Evolutionary conservation across 2,888 invertebrate genomes (phyloP).

Genomic region (Ischnus inquisitorius): DNA sequence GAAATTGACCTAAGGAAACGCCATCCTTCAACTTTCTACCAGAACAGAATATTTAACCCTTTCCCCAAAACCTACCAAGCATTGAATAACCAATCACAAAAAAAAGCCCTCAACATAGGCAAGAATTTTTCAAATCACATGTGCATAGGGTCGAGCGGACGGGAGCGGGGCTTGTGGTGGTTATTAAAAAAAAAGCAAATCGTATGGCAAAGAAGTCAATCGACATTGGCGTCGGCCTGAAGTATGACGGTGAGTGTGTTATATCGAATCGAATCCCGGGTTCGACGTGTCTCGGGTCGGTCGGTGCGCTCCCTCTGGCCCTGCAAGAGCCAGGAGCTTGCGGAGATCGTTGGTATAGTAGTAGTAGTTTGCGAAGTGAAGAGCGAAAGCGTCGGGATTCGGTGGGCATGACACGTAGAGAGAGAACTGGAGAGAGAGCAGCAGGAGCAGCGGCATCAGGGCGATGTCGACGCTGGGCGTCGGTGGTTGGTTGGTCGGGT

Average conservation of each 20-base stretch:
- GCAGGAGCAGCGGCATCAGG: conserved; percentile 42
- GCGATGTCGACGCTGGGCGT: conserved; percentile 64
- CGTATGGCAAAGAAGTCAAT: conserved; percentile 52
- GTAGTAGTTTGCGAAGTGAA: conserved; percentile 16
- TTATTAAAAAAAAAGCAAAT: conserved; percentile 25
- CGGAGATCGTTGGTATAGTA: neutral
- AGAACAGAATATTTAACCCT: too few relatives aligned
- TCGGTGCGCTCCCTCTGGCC: neutral
- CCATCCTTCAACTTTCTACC: too few relatives aligned
- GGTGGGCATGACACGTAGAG: conserved; percentile 65
- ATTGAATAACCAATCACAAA: too few relatives aligned
- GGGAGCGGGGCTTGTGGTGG: too few relatives aligned
- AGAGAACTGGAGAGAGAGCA: conserved; percentile 48
- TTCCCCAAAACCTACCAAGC: too few relatives aligned
- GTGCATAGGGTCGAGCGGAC: neutral
- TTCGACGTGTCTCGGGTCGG: conserved; percentile 9
- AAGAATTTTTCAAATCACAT: neutral
- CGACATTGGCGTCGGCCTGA: conserved; percentile 30
- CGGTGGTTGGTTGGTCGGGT: conserved; percentile 80
- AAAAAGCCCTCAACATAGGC: neutral
- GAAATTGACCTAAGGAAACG: too few relatives aligned
- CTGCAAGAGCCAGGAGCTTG: neutral
- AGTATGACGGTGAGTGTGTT: conserved; percentile 25
- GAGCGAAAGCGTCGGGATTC: conserved; percentile 57
- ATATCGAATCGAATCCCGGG: conserved; percentile 45